These are phyloP conservation scores for Craniophora ligustri DNA, from an alignment of 2,888 invertebrate genomes.

Conservation along the genomic window DNA sequence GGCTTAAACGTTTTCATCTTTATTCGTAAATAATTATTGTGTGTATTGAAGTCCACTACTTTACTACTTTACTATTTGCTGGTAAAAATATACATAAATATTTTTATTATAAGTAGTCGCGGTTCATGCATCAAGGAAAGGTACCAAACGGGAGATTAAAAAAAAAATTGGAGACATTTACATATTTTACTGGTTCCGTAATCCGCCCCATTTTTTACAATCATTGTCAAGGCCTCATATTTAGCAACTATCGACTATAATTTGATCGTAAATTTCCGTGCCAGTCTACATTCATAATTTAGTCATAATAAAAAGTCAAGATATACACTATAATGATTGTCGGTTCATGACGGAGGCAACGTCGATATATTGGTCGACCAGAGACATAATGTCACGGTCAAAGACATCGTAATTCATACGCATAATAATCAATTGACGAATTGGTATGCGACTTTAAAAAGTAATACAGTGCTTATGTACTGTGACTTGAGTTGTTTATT, in stretches of 20 bases:
- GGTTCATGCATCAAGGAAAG: too few relatives aligned
- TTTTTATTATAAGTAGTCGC: too few relatives aligned
- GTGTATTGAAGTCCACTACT: too few relatives aligned
- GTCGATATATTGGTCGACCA: slow-evolving; percentile 12
- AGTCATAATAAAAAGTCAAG: slow-evolving; percentile 10
- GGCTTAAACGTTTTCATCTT: too few relatives aligned
- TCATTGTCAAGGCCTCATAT: slow-evolving; percentile 18
- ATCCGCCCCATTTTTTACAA: not conserved
- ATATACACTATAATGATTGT: too few relatives aligned
- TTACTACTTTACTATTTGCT: too few relatives aligned
- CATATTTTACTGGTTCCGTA: too few relatives aligned
- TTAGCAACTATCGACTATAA: slow-evolving; percentile 17
- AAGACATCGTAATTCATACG: slow-evolving; percentile 27
- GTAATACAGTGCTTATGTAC: not conserved
- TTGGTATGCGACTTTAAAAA: slow-evolving; percentile 9
- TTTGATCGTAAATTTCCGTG: not conserved
- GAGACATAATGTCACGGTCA: slow-evolving; percentile 55
- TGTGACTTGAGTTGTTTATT: not conserved
- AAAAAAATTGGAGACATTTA: too few relatives aligned
- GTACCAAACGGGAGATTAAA: too few relatives aligned
- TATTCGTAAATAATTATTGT: too few relatives aligned
- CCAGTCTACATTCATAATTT: not conserved
- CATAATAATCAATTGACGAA: slow-evolving; percentile 31
- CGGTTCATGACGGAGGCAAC: not conserved
- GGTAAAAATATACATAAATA: too few relatives aligned